Conservation (phyloP, 2,797 vertebrate species). For the Neosilurus mollespiculum region DNA sequence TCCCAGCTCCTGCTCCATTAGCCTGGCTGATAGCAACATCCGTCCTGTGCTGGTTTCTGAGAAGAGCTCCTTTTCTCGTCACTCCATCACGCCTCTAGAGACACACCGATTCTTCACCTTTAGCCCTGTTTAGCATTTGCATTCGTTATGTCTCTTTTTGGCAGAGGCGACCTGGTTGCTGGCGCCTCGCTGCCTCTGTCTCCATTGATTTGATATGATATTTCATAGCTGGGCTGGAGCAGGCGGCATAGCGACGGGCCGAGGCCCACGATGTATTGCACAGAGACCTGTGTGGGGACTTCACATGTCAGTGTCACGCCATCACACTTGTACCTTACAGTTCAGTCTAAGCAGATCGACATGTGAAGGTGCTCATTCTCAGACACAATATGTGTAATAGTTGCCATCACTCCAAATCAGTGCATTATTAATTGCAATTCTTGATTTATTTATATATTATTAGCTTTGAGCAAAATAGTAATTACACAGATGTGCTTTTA, state of each 20-base stretch:
- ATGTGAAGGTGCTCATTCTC: not conserved
- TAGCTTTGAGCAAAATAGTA: conserved; percentile 11
- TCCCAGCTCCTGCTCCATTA: conserved; percentile 53
- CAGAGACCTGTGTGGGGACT: conserved; percentile 34
- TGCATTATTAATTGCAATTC: not conserved
- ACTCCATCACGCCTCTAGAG: conserved; percentile 58
- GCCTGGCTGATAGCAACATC: conserved; percentile 47
- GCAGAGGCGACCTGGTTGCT: conserved; percentile 53
- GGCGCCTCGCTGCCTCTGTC: conserved; percentile 57
- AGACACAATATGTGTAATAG: not conserved
- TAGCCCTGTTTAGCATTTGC: conserved; percentile 59
- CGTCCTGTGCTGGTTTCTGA: conserved; percentile 55
- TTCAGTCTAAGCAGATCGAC: not conserved
- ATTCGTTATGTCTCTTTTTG: conserved; percentile 58
- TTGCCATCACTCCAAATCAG: not conserved
- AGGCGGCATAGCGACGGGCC: conserved; percentile 40
- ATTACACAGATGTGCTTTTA: not conserved
- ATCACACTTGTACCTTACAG: not conserved
- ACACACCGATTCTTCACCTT: conserved; percentile 55
- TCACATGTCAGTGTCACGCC: conserved; percentile 39
- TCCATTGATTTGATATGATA: conserved; percentile 62
- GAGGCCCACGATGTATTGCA: conserved; percentile 38
- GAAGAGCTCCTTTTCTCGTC: conserved; percentile 58
- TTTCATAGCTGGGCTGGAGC: conserved; percentile 55
- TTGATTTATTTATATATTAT: not conserved